These are phyloP conservation scores for Sylvilagus bachmani DNA, from an alignment of 2,113 vertebrate species.

Conservation along the genomic window DNA sequence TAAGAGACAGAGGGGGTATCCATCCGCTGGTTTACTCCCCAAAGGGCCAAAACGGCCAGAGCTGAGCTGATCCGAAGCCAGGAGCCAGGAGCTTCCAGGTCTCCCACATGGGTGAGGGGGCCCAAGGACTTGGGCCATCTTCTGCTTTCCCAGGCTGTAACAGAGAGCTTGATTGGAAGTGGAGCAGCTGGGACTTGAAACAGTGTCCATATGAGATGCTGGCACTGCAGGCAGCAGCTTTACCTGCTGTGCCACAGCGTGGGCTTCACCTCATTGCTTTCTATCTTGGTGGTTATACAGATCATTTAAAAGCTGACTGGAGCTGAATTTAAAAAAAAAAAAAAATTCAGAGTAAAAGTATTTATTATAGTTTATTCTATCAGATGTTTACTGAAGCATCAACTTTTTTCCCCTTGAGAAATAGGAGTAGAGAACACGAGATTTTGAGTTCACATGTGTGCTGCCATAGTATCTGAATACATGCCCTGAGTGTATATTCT, in stretches of 20 bases:
- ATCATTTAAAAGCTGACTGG: conserved; percentile 59
- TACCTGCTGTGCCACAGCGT: too few species aligned
- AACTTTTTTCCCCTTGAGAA: conserved; percentile 35
- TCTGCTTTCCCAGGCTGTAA: too few species aligned
- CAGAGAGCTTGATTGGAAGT: too few species aligned
- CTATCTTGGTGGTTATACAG: not conserved
- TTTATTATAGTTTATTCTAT: not conserved
- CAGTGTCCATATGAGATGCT: too few species aligned
- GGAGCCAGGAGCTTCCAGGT: too few species aligned
- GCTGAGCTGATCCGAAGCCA: too few species aligned
- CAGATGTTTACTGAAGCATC: not conserved
- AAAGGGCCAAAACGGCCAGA: too few species aligned
- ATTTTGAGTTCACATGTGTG: not conserved
- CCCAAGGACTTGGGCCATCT: too few species aligned
- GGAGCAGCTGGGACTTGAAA: too few species aligned
- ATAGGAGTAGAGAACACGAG: not conserved
- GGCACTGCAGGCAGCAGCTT: too few species aligned
- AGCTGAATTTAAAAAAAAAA: conserved; percentile 43
- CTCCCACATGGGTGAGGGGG: too few species aligned
- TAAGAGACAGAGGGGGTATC: not conserved
- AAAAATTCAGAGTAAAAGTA: not conserved
- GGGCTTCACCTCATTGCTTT: not conserved
- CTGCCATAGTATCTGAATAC: not conserved
- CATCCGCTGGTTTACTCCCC: too few species aligned
- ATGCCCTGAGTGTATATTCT: not conserved